Base-by-base conservation (phyloP, 2,113 vertebrate species). In the Oryzias melastigma region DNA sequence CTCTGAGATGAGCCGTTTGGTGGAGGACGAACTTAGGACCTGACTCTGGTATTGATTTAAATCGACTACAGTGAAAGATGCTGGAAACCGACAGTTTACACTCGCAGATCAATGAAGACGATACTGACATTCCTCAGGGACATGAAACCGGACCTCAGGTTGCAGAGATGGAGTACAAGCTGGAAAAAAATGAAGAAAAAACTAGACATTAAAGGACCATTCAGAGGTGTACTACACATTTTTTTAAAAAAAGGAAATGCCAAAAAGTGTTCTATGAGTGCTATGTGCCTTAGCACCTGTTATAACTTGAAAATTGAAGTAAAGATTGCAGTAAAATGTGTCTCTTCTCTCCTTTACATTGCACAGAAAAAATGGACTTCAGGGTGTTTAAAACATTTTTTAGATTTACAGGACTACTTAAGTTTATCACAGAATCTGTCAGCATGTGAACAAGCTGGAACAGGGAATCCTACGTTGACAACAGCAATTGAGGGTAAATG, bases 291-390 rank as follows among this genome's bases (percentile, higher is more conserved):
- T 27, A 35, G 29, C 29, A 35, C 10, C 35, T 12, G 1, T 58
- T 65, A 59, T 68, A 65, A 73, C 64, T 43, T 80, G 65, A 79
- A 74, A 68, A 13, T 54, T 75, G 25, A 12, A 22, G 19, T 58
- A 62, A 70, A 65, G 3, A 22, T 41, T 25, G 20, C 25, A 68
- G 20, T 65, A 62, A 81, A 65, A 27, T 0, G 29, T 57, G 35
- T 35, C 8, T 35, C 35, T 35, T 35, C 4, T 27, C 25, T 35
- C 35, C 12, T 35, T 35, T 35, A 35, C 35, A 35, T 10, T 35
- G 10, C 25, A 27, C 25, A 27, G 4, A 27, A 12, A 3, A 35
- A 3, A 12, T 35, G 35, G 3, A 2, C 7, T 29, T 6, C 5
- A 5, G 27, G 27, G 27, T 29, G 27, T 29, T 35, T 12, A 35